These are phyloP conservation scores for Globodera ellingtonae DNA, from an alignment of 1,140 invertebrate genomes.

Conservation along the genomic window DNA sequence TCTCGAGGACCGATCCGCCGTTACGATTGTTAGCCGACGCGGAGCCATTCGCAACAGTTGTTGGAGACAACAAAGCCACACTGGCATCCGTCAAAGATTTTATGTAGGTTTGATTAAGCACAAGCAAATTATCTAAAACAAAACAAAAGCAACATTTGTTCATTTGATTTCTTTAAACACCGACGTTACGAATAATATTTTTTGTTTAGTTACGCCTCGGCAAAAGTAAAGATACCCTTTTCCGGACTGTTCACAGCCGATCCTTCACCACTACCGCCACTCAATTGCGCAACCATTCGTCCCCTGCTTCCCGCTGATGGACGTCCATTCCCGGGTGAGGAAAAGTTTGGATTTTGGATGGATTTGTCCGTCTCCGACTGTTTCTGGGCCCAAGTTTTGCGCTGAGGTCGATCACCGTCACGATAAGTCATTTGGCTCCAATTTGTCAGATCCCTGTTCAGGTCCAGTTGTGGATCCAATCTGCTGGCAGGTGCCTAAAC, in stretches of 20 bases:
- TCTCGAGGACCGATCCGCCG: not conserved
- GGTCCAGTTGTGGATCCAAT: slow-evolving; percentile 56
- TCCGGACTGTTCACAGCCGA: not conserved
- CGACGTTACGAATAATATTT: too few relatives aligned
- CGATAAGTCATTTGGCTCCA: slow-evolving; percentile 59
- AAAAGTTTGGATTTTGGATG: not conserved
- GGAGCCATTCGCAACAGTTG: slow-evolving; percentile 5
- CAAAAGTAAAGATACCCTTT: not conserved
- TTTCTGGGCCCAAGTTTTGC: slow-evolving; percentile 55
- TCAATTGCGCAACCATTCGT: not conserved
- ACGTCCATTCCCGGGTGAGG: slow-evolving; percentile 5
- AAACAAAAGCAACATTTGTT: not conserved
- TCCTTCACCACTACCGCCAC: not conserved
- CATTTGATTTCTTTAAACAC: not conserved
- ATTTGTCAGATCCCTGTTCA: slow-evolving; percentile 60
- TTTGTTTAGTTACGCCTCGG: not conserved
- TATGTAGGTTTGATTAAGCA: not conserved
- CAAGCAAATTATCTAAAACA: not conserved
- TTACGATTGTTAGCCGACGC: slow-evolving; percentile 5
- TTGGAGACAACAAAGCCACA: not conserved
- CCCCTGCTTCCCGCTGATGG: not conserved
- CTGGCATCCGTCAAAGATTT: not conserved
- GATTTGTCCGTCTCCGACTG: slow-evolving; percentile 12
- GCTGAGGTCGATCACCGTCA: slow-evolving; percentile 44
- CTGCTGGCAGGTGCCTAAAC: slow-evolving; percentile 44